Conservation (phyloP, 2,113 vertebrate genomes). For the Gasterosteus nipponicus region DNA sequence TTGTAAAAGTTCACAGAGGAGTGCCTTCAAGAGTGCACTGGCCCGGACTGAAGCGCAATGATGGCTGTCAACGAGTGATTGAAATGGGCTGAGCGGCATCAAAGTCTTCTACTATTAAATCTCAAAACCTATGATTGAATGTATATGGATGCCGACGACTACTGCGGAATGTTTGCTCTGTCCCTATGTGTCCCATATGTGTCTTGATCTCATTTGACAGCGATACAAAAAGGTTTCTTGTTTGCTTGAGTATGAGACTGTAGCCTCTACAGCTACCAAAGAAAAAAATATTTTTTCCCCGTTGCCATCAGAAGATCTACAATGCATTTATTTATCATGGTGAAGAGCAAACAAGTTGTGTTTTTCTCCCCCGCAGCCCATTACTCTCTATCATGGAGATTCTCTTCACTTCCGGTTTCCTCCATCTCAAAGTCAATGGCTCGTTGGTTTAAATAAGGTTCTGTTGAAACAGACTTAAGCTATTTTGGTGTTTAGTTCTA, state of each 20-base stretch:
- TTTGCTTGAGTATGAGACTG: conserved; percentile 22
- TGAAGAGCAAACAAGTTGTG: not conserved
- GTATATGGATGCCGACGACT: conserved; percentile 39
- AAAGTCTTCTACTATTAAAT: conserved; percentile 46
- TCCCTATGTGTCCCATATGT: conserved; percentile 24
- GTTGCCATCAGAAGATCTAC: not conserved
- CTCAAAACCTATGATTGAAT: conserved; percentile 58
- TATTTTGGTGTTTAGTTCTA: not conserved
- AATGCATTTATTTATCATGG: not conserved
- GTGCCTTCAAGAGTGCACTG: conserved; percentile 13
- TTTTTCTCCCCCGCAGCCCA: not conserved
- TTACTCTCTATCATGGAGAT: not conserved
- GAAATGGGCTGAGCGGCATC: conserved; percentile 40
- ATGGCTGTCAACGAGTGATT: conserved; percentile 61
- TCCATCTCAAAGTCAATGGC: not conserved
- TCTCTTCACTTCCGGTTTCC: not conserved
- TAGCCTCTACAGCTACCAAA: conserved; percentile 7
- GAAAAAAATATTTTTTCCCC: not conserved
- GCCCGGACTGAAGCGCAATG: conserved; percentile 23
- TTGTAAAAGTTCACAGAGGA: not conserved
- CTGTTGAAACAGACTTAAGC: not conserved
- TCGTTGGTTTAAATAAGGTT: not conserved
- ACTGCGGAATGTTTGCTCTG: conserved; percentile 46
- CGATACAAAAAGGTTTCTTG: conserved; percentile 35
- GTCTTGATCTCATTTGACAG: conserved; percentile 58